Base-by-base conservation (phyloP, 2,113 vertebrate genomes). In the Embiotoca jacksoni region DNA sequence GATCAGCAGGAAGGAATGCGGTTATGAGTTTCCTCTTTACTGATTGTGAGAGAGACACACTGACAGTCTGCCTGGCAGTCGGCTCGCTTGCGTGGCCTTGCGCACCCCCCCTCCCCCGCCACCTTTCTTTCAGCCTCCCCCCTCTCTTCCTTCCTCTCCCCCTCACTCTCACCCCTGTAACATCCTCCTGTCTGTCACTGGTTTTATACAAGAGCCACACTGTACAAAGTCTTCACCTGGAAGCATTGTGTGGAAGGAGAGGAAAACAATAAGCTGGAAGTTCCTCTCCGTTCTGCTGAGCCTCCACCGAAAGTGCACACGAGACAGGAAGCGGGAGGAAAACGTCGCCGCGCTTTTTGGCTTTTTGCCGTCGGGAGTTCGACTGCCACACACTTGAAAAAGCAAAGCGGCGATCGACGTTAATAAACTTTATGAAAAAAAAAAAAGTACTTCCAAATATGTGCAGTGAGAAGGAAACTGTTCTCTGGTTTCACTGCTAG, bases 11-110 rank as follows among this genome's bases (percentile, higher is more conserved):
- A 82, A 86, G 59, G 82, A 87, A 84, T 80, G 78, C 46, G 62
- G 61, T 82, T 82, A 74, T 89, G 75, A 61, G 78, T 86, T 89
- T 89, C 81, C 83, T 78, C 65, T 52, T 75, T 10, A 14, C 59
- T 36, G 53, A 71, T 66, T 67, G 56, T 49, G 68, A 49, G 74
- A 52, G 53, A 76, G 67, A 41, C 37, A 60, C 47, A 71, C 54
- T 62, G 49, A 64, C 56, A 58, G 72, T 37, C 70, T 85, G 70
- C 84, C 77, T 85, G 82, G 74, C 82, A 83, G 69, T 71, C 54
- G 1, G 66, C 41, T 72, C 23, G 68, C 78, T 54, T 86, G 85
- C 56, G 62, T 80, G 84, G 80, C 84, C 85, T 80, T 67, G 32
- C 62, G 63, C 68, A 62, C 47, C 32, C 9, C 55, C 63, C 50